These are phyloP conservation scores for Psephotus haematonotus DNA, from an alignment of 2,113 vertebrate species.

Conservation along the genomic window DNA sequence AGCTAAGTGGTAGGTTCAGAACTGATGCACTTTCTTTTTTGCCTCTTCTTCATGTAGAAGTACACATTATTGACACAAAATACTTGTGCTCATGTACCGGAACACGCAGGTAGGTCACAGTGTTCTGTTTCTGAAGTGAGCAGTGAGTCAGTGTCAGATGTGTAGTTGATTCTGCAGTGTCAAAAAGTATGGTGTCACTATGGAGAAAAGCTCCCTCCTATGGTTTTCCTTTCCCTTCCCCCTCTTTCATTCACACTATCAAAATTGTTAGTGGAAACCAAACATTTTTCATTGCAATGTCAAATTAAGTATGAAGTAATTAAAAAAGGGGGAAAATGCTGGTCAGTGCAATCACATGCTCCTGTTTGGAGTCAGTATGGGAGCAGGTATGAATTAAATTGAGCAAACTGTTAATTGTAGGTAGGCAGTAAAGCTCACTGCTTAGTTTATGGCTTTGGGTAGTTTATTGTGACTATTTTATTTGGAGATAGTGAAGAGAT, in stretches of 20 bases:
- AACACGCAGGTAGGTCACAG: background rate
- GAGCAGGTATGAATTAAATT: background rate
- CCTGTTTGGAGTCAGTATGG: background rate
- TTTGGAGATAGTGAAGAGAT: background rate
- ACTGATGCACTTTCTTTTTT: background rate
- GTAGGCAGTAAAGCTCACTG: background rate
- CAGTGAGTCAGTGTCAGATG: background rate
- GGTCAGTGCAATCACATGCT: background rate
- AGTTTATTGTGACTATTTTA: background rate
- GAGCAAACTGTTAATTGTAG: background rate
- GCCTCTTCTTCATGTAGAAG: background rate
- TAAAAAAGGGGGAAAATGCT: background rate
- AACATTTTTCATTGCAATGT: background rate
- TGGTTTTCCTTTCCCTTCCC: background rate
- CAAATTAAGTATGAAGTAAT: background rate
- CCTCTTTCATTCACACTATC: background rate
- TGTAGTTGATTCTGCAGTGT: background rate
- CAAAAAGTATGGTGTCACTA: background rate
- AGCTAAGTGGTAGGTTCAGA: slow-evolving; percentile 80
- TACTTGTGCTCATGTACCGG: background rate
- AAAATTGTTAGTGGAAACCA: background rate
- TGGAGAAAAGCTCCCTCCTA: background rate
- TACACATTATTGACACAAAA: fast-evolving
- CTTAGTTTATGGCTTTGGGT: background rate
- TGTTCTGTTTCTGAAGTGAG: background rate